Conservation (phyloP, 1,140 invertebrate species). For the Nasonia vitripennis region DNA sequence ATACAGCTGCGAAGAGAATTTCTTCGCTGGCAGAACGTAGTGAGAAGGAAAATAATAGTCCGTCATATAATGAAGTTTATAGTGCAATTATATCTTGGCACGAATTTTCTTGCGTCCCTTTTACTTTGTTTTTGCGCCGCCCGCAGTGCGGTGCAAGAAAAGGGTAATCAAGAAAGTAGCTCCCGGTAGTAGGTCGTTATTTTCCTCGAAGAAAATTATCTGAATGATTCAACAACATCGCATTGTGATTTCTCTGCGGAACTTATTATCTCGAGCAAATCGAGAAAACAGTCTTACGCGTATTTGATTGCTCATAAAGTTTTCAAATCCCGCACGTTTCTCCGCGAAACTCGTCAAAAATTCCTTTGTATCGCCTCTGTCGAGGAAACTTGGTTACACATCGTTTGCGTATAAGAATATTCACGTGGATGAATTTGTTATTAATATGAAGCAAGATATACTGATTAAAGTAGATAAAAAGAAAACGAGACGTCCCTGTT, state of each 20-base stretch:
- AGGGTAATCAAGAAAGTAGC: conserved; percentile 34
- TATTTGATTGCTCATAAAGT: conserved; percentile 5
- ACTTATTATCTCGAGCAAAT: neutral
- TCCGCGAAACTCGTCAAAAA: too few species aligned
- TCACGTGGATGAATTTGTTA: too few species aligned
- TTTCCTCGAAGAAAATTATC: neutral
- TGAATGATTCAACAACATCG: conserved; percentile 15
- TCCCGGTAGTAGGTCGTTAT: neutral
- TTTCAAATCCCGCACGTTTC: neutral
- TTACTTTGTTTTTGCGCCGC: neutral
- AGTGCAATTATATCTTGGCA: neutral
- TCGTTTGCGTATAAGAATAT: too few species aligned
- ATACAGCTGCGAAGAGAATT: too few species aligned
- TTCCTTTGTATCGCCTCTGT: too few species aligned
- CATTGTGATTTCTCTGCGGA: conserved; percentile 16
- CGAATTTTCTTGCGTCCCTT: neutral
- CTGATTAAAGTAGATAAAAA: too few species aligned
- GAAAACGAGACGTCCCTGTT: too few species aligned
- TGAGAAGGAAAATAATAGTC: neutral
- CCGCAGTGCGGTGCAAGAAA: conserved; percentile 1
- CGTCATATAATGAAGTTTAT: neutral
- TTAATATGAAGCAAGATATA: too few species aligned
- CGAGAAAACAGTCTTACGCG: neutral
- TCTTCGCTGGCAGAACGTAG: neutral
- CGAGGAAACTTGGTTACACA: too few species aligned